Evolutionary conservation across 1,140 invertebrate genomes (phyloP), one percentile per base, ranked within the genome.

Genomic region (Zaprionus kolodkinae): DNA sequence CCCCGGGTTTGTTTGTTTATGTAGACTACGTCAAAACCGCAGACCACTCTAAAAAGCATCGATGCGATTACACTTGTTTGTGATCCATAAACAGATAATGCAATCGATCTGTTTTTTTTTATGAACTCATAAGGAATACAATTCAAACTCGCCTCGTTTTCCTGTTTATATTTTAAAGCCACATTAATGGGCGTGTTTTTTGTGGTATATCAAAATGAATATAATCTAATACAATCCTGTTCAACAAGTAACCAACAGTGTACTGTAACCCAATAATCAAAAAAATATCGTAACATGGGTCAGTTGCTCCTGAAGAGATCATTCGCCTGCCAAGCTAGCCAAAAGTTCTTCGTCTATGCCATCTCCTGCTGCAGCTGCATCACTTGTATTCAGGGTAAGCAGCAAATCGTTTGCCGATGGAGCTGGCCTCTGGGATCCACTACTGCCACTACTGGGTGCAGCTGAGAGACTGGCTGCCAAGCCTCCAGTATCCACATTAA

Each of bases 281-380:
- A 15, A 52, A 54, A 45, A n/a, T 7, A 62, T 63, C 50, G 13
- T 12, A 12, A 15, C 27, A 10, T 35, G 33, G 13, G 15, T 9
- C 6, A 48, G 17, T 36, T 36, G 33, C 57, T 55, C 5, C 17
- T 55, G 4, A 10, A 55, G 11, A 11, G 65, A 66, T 62, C 56
- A 70, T 65, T 85, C 85, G 64, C 85, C 85, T 45, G 85, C 85
- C 64, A 88, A 65, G 54, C 85, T 85, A 61, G 85, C 85, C 7
- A 89, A 55, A 33, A 88, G 78, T 15, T 89, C 85, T 64, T 88
- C 85, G 55, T 88, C 85, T 30, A 88, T 89, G 30, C 85, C 85
- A 71, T 85, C 85, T 17, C 38, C 85, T 7, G 52, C 52, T 12
- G 25, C n/a, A 9, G 52, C 17, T 54, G 48, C 36, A 3, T 62